phyloP scores from a whole-genome alignment of 2,113 vertebrate genomes.

The Raphicerus campestris region DNA sequence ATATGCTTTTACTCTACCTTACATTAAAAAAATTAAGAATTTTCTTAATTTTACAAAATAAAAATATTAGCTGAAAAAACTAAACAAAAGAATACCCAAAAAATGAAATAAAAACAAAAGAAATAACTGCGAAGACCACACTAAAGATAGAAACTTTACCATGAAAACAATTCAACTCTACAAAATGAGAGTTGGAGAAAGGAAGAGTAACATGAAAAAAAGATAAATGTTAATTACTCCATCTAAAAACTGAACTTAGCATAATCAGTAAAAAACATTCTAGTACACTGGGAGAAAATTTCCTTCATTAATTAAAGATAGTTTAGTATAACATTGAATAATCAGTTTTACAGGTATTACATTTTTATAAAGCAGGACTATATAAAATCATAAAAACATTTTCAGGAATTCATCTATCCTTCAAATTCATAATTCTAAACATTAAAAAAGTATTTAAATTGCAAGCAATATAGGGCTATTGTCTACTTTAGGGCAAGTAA shows the following conservation, averaged over 20 bases:
- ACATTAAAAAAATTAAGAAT: not conserved
- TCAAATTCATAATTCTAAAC: not conserved
- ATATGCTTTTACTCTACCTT: not conserved
- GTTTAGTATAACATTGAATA: conserved; percentile 3
- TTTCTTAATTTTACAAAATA: not conserved
- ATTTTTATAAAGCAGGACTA: conserved; percentile 23
- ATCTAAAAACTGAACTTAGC: not conserved
- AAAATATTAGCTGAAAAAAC: not conserved
- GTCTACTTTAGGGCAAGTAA: not conserved
- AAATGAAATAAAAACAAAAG: not conserved
- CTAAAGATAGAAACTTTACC: not conserved
- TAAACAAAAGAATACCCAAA: not conserved
- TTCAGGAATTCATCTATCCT: not conserved
- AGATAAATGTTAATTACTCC: conserved; percentile 27
- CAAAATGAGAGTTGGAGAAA: not conserved
- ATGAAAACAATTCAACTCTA: not conserved
- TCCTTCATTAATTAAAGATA: conserved; percentile 44
- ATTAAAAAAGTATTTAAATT: not conserved
- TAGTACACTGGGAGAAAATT: conserved; percentile 23
- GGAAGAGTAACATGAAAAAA: not conserved
- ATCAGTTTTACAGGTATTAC: not conserved
- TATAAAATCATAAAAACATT: not conserved
- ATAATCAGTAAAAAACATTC: conserved; percentile 75
- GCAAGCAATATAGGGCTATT: not conserved
- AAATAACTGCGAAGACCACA: not conserved